phyloP scores from a whole-genome alignment of 2,113 vertebrate species.

The Chlorocebus sabaeus region DNA sequence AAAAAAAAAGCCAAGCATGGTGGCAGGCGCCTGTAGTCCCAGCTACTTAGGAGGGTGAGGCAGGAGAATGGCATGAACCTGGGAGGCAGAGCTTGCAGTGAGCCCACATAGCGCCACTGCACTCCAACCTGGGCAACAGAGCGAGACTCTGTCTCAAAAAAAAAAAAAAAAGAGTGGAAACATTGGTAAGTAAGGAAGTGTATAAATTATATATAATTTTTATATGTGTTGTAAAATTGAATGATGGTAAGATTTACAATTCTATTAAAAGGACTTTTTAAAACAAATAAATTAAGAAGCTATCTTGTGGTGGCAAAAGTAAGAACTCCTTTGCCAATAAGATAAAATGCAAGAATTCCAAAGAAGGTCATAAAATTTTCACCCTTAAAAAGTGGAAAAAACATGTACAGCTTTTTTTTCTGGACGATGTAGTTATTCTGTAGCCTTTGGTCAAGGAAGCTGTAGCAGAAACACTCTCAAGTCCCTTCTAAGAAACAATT shows the following conservation, averaged over 20 bases:
- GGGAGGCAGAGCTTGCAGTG: too few relatives aligned
- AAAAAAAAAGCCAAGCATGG: too few relatives aligned
- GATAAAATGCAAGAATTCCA: slow-evolving; percentile 19
- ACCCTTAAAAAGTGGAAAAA: background rate
- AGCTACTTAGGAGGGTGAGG: too few relatives aligned
- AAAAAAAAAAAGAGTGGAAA: background rate
- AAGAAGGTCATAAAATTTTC: background rate
- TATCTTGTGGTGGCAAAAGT: background rate
- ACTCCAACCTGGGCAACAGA: too few relatives aligned
- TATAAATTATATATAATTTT: background rate
- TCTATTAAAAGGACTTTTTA: background rate
- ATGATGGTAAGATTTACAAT: background rate
- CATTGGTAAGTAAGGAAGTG: background rate
- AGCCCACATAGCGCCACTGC: too few relatives aligned
- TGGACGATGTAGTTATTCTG: background rate
- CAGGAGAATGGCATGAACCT: too few relatives aligned
- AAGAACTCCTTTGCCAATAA: background rate
- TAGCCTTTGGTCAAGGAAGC: background rate
- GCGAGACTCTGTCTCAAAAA: too few relatives aligned
- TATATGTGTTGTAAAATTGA: background rate
- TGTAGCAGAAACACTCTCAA: background rate
- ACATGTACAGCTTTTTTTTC: background rate
- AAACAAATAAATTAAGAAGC: background rate
- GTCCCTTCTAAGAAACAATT: background rate
- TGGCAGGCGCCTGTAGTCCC: too few relatives aligned